Conservation (phyloP, 2,113 vertebrate species). For the Polypterus bichir region DNA sequence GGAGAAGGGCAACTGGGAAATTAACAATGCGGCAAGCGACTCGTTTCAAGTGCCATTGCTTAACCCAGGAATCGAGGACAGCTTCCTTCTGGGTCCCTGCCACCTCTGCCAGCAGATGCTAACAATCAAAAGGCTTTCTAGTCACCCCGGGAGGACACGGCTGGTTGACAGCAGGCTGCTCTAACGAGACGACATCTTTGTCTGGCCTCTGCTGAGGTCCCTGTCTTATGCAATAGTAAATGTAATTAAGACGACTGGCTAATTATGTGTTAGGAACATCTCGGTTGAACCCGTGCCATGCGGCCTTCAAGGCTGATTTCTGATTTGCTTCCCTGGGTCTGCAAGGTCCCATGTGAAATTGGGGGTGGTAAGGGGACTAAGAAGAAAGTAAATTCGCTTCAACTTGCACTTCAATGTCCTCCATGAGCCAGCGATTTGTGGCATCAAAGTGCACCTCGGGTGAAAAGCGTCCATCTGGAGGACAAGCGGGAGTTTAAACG, state of each 20-base stretch:
- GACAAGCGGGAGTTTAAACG: no score
- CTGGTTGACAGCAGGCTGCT: slow-evolving; percentile 23
- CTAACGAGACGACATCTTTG: slow-evolving; percentile 35
- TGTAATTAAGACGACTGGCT: slow-evolving; percentile 47
- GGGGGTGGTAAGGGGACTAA: no score
- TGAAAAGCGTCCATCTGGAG: no score
- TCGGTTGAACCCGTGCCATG: slow-evolving; percentile 5
- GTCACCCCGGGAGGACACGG: slow-evolving; percentile 23
- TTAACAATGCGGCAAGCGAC: slow-evolving; percentile 4
- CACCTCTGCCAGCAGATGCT: slow-evolving; percentile 28
- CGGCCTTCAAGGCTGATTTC: no score
- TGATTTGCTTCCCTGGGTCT: no score
- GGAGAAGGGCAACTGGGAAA: slow-evolving; percentile 10
- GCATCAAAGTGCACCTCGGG: no score
- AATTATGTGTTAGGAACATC: slow-evolving; percentile 50
- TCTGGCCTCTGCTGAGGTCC: slow-evolving; percentile 46
- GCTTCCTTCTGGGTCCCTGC: slow-evolving; percentile 19
- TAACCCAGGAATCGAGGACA: slow-evolving; percentile 16
- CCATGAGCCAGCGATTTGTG: no score
- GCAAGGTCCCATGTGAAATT: no score
- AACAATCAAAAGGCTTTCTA: slow-evolving; percentile 21
- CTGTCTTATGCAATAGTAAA: slow-evolving; percentile 54
- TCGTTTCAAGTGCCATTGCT: slow-evolving; percentile 20
- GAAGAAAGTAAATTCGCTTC: no score
- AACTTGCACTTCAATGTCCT: no score